Evolutionary conservation across 2,113 vertebrate genomes (phyloP).

Genomic region (Phoenicopterus ruber): DNA sequence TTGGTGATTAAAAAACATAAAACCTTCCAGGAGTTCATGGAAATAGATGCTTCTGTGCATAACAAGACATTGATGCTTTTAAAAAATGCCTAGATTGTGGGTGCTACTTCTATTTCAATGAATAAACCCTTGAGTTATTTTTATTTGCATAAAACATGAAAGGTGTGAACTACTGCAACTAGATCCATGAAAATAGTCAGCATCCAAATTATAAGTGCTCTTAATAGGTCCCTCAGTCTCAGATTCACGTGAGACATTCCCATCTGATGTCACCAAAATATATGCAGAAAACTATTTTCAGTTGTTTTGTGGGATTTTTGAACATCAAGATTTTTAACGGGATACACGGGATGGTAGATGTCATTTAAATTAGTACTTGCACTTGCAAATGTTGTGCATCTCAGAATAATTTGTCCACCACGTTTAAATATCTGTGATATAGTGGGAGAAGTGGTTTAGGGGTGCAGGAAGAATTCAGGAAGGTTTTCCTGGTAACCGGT

Average conservation of each 20-base stretch:
- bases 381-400: neutral
- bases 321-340: neutral
- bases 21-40: slow-evolving; percentile 31
- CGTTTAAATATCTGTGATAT: neutral
- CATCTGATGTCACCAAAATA: neutral
- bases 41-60: neutral
- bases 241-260: neutral
- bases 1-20: slow-evolving; percentile 29
- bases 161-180: neutral
- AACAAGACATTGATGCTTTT: neutral
- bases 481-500: neutral
- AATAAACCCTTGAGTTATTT: neutral
- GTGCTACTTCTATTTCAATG: neutral
- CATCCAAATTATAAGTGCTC: neutral
- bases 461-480: neutral
- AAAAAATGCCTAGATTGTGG: neutral
- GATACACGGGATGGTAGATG: neutral
- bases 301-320: neutral
- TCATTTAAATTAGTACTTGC: neutral
- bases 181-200: neutral
- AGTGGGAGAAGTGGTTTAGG: neutral
- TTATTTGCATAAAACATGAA: neutral
- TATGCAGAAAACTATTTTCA: neutral
- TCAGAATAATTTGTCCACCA: neutral
- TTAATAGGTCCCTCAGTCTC: neutral